Evolutionary conservation across 2,888 invertebrate species (phyloP), one percentile per base, ranked within the genome.

Genomic region (Choreutis nemorana): DNA sequence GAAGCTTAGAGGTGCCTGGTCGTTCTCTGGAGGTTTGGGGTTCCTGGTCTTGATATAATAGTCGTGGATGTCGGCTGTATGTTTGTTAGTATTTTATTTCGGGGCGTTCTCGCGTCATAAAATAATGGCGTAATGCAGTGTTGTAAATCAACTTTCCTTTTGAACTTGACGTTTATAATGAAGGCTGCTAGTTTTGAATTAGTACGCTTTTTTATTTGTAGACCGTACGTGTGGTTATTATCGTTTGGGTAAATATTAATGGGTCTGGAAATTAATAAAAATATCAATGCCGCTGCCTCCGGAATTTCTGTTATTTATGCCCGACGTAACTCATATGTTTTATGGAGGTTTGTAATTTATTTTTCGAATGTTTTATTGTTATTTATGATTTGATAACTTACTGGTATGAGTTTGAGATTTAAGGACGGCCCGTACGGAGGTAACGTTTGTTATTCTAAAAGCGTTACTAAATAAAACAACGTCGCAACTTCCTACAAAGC

Each of bases 81-180:
- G 75, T 77, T 73, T 73, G 75, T 75, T 71, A 71, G 72, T 73
- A 75, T 77, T 75, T 75, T 77, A 77, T 77, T 75, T 73, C 64
- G 66, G 72, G 72, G 66, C 72, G 71, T 70, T 73, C 71, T 68
- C 70, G 72, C 67, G 67, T 72, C 72, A 72, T 73, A 70, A 72
- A 73, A 70, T 75, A 77, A 77, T 73, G 67, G 72, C 70, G 71
- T 73, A 75, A 73, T 73, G 73, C 70, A 66, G 62, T 52, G 67
- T 58, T 57, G 63, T 75, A 75, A 75, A 75, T 75, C 75, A 75
- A 71, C 73, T 72, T 68, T 63, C 62, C 66, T 62, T 71, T 73
- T 67, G 66, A 70, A 66, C 61, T 52, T 57, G 73, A 71, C 70
- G 62, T 64, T 67, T 66, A 61, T 67, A 70, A 72, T 66, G 68